These are phyloP conservation scores for Eupeodes luniger DNA, from an alignment of 2,888 invertebrate genomes.

Conservation along the genomic window DNA sequence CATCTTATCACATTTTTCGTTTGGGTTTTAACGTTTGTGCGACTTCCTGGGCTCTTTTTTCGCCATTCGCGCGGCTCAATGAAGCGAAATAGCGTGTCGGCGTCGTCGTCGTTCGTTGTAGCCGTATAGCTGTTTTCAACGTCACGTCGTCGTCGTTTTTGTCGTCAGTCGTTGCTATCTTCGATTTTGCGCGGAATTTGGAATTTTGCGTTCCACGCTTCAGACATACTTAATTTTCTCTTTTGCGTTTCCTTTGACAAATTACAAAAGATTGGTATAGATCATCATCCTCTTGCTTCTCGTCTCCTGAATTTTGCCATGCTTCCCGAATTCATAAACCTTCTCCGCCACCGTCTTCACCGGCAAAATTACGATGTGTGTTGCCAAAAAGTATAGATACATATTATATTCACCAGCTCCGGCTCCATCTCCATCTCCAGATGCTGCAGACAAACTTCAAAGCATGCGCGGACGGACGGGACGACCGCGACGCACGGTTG, in stretches of 20 bases:
- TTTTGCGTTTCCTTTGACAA: slow-evolving; percentile 62
- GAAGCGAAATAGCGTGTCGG: slow-evolving; percentile 38
- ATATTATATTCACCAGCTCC: no score
- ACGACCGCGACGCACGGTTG: background rate
- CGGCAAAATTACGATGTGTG: slow-evolving; percentile 42
- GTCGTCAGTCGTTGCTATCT: background rate
- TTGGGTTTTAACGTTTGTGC: slow-evolving; percentile 46
- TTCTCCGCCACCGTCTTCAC: background rate
- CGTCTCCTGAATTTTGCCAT: background rate
- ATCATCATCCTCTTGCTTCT: slow-evolving; percentile 11
- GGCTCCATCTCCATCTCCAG: background rate
- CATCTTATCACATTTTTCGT: slow-evolving; percentile 59
- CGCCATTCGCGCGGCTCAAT: slow-evolving; percentile 39
- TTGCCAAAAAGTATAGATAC: slow-evolving; percentile 21
- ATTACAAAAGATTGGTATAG: slow-evolving; percentile 63
- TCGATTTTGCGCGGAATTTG: slow-evolving; percentile 15
- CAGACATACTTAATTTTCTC: slow-evolving; percentile 59
- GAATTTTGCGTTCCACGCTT: slow-evolving; percentile 31
- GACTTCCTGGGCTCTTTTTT: slow-evolving; percentile 53
- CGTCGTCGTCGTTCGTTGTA: background rate
- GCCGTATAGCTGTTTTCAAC: background rate
- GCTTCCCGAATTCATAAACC: background rate
- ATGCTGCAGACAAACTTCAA: slow-evolving; percentile 38
- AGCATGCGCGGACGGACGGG: background rate
- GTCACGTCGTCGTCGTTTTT: background rate